Conservation (phyloP, 2,113 vertebrate species). For the Gulo gulo region DNA sequence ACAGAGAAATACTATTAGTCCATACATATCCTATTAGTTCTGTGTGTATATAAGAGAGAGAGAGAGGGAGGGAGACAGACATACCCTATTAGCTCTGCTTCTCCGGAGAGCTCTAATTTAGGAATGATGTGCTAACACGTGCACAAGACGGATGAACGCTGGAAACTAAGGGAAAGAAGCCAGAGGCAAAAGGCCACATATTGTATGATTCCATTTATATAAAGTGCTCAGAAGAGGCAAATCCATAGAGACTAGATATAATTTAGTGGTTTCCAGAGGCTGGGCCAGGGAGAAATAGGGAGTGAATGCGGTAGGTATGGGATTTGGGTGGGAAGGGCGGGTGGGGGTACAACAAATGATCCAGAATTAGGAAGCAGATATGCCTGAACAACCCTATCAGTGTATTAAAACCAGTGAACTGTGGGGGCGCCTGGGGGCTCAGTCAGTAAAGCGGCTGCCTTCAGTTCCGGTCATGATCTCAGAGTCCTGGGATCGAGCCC, state of each 20-base stretch:
- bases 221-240: not conserved
- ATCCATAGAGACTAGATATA: not conserved
- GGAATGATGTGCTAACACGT: not conserved
- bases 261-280: not conserved
- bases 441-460: no score
- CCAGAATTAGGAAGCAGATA: not conserved
- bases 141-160: not conserved
- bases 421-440: no score
- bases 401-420: not conserved
- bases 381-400: not conserved
- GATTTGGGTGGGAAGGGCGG: rapidly evolving
- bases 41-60: not conserved
- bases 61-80: not conserved
- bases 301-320: not conserved
- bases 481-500: no score
- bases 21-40: not conserved
- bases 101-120: not conserved
- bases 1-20: no score
- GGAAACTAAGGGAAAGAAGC: not conserved
- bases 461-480: no score
- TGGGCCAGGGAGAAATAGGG: no score
- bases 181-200: not conserved
- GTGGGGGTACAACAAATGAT: not conserved
- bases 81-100: not conserved
- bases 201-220: not conserved